Evolutionary conservation across 2,888 invertebrate genomes (phyloP).

Genomic region (Epiblema foenella): DNA sequence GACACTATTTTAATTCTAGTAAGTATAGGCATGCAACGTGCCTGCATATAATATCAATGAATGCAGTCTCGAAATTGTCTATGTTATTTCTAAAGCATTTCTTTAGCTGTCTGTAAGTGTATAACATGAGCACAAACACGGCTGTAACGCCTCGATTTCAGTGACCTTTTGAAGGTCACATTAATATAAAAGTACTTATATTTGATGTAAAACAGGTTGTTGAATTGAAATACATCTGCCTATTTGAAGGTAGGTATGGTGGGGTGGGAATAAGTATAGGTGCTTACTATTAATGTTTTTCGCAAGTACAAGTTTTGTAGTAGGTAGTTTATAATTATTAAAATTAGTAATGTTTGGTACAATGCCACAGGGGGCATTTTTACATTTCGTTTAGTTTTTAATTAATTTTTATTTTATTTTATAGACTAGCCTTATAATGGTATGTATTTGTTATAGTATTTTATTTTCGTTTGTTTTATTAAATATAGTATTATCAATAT

Average conservation of each 20-base stretch:
- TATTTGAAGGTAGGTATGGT: constrained; percentile 45
- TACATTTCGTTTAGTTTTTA: too few species aligned
- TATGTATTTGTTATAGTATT: too few species aligned
- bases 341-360: too few species aligned
- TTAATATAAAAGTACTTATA: constrained; percentile 46
- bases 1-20: constrained; percentile 4
- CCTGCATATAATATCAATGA: constrained; percentile 6
- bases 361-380: too few species aligned
- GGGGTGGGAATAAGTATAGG: constrained; percentile 53
- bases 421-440: too few species aligned
- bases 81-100: constrained; percentile 44
- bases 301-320: neutral
- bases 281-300: constrained; percentile 52
- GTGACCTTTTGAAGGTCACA: constrained; percentile 78
- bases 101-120: constrained; percentile 26
- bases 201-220: constrained; percentile 2
- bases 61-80: neutral
- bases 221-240: constrained; percentile 15
- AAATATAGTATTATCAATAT: too few species aligned
- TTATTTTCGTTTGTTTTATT: too few species aligned
- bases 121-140: constrained; percentile 39
- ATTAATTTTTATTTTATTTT: too few species aligned
- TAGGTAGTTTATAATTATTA: neutral
- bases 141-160: constrained; percentile 49
- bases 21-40: neutral